Conservation (phyloP, 2,113 vertebrate species). For the Centropus bengalensis region DNA sequence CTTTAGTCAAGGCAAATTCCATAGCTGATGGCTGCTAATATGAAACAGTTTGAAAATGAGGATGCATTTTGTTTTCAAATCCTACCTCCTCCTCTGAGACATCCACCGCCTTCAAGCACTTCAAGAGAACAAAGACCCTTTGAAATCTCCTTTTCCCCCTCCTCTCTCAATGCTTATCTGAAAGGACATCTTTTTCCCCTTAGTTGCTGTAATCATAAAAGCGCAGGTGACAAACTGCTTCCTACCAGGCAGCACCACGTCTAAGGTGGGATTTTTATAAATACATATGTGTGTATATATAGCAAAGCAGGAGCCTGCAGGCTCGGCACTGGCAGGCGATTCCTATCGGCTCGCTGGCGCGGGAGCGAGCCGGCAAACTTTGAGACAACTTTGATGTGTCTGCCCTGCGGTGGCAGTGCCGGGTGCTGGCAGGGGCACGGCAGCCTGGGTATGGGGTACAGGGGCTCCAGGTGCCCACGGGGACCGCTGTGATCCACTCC, state of each 20-base stretch:
- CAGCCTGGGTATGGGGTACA: background rate
- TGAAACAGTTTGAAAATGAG: conserved; percentile 48
- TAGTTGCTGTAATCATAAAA: conserved; percentile 74
- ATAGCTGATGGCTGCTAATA: conserved; percentile 61
- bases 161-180: conserved; percentile 72
- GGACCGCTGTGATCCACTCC: background rate
- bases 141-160: conserved; percentile 68
- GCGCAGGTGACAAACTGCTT: conserved; percentile 79
- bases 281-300: background rate
- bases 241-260: conserved; percentile 52
- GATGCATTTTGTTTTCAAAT: conserved; percentile 69
- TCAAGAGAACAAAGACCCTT: conserved; percentile 78
- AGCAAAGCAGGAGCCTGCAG: background rate
- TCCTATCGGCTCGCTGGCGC: background rate
- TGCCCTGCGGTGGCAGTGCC: background rate
- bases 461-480: fast-evolving
- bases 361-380: background rate
- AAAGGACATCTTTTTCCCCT: conserved; percentile 79
- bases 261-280: background rate
- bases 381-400: background rate
- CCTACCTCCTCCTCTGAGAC: conserved; percentile 63
- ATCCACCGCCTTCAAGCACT: conserved; percentile 54
- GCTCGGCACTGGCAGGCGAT: background rate
- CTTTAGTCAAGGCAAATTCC: conserved; percentile 66
- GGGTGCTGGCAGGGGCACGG: background rate